Base-by-base conservation (phyloP, 2,797 vertebrate species). In the Pipistrellus nathusii region DNA sequence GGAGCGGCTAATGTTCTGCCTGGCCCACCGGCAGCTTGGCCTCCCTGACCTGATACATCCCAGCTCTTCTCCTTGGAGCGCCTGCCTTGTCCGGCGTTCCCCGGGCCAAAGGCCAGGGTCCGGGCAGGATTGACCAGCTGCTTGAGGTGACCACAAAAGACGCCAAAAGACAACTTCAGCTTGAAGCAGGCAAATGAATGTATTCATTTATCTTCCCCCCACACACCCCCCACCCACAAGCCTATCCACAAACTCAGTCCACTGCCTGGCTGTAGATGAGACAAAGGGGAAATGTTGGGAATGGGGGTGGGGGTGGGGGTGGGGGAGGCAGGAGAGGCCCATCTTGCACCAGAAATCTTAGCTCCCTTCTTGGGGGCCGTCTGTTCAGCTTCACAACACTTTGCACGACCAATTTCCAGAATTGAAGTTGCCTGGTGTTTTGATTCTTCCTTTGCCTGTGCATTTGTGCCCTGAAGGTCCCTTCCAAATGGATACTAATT, bases 401-500 rank as follows among this genome's bases (percentile, higher is more conserved):
- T 98, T 98, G 98, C 98, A 97, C 92, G 97, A 97, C 97, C 97
- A 95, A 97, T 98, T 98, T 98, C 97, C 97, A 98, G 98, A 98
- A 98, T 98, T 98, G 97, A 97, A 98, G 98, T 98, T 98, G 98
- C 98, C 98, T 98, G 98, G 98, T 98, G 98, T 98, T 98, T 98
- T 98, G 98, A 98, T 98, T 98, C 98, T 98, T 98, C 96, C 97
- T 97, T 97, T 94, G 98, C 97, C 98, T 97, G 98, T 98, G 99
- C 98, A 98, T 98, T 98, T 98, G 98, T 98, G 99, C 98, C 99
- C 97, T 98, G 99, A 99, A 99, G 99, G 99, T 99, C 99, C 98
- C 98, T 98, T 98, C 98, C 98, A 99, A 99, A 99, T 99, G 98
- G 99, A 99, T 99, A 99, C 99, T 99, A 99, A 99, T 99, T 99